A percentile compares a stretch with the other conserved stretches of the same genome.
Evolutionary conservation across 2,888 invertebrate species (phyloP).

Genomic region (Agrochola macilenta): DNA sequence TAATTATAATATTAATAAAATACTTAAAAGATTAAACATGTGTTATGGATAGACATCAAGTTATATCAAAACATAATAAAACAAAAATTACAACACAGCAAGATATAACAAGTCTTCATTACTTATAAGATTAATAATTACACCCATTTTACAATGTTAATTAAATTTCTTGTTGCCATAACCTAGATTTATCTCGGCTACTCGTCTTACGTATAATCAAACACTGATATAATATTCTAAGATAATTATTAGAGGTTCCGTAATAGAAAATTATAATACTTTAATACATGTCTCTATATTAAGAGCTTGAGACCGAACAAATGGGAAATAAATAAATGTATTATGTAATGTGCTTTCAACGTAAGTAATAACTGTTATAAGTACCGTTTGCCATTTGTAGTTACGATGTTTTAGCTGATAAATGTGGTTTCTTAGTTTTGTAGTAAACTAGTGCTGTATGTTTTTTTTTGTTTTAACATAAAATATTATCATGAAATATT

Average conservation of each 20-base stretch:
- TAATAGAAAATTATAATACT: constrained; percentile 24
- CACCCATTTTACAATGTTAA: constrained; percentile 6
- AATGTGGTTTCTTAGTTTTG: too few species aligned
- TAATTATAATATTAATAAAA: too few species aligned
- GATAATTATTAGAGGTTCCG: constrained; percentile 17
- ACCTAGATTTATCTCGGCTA: constrained; percentile 9
- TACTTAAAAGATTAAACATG: not conserved
- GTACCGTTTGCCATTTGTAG: constrained; percentile 1
- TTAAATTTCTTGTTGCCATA: constrained; percentile 36
- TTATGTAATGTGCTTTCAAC: constrained; percentile 26
- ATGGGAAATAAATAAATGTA: constrained; percentile 11
- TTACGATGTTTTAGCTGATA: constrained; percentile 6
- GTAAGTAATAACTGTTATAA: not conserved
- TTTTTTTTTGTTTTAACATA: too few species aligned
- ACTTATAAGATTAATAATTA: constrained; percentile 17
- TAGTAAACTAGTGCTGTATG: too few species aligned
- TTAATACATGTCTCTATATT: constrained; percentile 7
- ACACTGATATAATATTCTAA: not conserved
- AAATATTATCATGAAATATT: too few species aligned
- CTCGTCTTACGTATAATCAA: constrained; percentile 6
- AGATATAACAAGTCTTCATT: not conserved
- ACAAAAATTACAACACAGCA: not conserved
- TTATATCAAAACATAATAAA: not conserved
- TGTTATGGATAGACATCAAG: not conserved
- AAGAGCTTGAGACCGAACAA: constrained; percentile 7